A percentile compares a stretch with the other conserved stretches of the same genome.
Evolutionary conservation across 1,140 invertebrate genomes (phyloP).

Genomic region (Alviniconcha marisindica): DNA sequence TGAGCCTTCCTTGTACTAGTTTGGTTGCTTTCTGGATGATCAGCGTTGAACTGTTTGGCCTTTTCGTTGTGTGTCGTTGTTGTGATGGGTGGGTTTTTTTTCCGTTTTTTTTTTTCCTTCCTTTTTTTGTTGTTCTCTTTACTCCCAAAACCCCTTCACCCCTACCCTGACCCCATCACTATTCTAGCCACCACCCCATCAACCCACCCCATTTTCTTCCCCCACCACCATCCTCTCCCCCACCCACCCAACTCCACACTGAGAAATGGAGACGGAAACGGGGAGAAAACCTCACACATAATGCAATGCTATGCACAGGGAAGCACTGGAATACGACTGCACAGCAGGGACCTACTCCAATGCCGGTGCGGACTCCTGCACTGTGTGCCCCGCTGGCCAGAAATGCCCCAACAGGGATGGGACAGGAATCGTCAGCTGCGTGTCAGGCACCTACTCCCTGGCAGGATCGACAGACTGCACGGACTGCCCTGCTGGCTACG

Average conservation of each 20-base stretch:
- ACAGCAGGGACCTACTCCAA: conserved; percentile 59
- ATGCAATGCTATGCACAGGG: no score
- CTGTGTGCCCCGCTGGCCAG: conserved; percentile 57
- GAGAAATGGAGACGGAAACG: background rate
- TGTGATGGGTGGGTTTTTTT: background rate
- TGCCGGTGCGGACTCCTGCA: conserved; percentile 55
- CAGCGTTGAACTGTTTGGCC: no score
- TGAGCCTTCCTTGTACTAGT: no score
- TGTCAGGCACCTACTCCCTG: conserved; percentile 54
- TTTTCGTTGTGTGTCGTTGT: background rate
- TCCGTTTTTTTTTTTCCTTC: background rate
- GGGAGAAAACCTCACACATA: no score
- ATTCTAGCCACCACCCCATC: no score
- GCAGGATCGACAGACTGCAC: conserved; percentile 56
- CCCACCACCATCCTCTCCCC: background rate
- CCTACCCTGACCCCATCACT: no score
- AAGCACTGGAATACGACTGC: conserved; percentile 49
- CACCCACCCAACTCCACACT: no score
- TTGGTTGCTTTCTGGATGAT: no score
- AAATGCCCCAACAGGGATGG: conserved; percentile 62
- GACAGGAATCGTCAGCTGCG: conserved; percentile 54
- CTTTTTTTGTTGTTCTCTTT: background rate
- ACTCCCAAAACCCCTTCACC: background rate
- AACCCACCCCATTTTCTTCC: background rate
- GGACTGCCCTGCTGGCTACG: conserved; percentile 61